Percentiles rank a stretch among this genome's conserved stretches.
phyloP scores from a whole-genome alignment of 2,888 invertebrate species.

The Euzetes globulus region DNA sequence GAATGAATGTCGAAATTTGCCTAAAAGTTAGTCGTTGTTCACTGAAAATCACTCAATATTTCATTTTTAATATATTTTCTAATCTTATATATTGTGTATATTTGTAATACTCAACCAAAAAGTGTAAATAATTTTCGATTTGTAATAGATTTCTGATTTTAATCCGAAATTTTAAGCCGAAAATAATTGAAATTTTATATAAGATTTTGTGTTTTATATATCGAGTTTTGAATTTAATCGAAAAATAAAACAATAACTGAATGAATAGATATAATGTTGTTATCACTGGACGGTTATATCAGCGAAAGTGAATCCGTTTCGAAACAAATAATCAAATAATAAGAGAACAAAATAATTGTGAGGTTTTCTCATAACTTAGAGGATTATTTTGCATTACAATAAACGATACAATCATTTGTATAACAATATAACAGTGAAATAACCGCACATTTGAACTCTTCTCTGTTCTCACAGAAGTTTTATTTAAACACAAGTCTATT shows the following conservation, averaged over 20 bases:
- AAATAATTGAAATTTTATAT: neutral
- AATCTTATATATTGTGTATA: too few relatives aligned
- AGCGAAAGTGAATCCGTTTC: neutral
- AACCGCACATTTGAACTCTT: too few relatives aligned
- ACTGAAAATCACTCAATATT: neutral
- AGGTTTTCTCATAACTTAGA: neutral
- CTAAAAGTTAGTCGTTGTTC: neutral
- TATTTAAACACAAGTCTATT: too few relatives aligned
- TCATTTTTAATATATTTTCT: too few relatives aligned
- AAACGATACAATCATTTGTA: too few relatives aligned
- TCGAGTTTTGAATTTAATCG: neutral
- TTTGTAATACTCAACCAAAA: too few relatives aligned
- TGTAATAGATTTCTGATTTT: neutral
- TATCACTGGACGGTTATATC: conserved; percentile 21
- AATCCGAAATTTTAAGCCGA: neutral
- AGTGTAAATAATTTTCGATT: too few relatives aligned
- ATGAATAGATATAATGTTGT: neutral
- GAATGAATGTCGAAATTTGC: neutral
- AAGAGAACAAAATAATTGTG: neutral
- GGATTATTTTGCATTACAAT: too few relatives aligned
- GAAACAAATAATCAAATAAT: neutral
- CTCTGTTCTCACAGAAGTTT: too few relatives aligned
- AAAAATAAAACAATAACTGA: neutral
- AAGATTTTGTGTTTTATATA: neutral
- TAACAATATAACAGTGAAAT: too few relatives aligned